phyloP scores from a whole-genome alignment of 2,113 vertebrate species.

The Peromyscus maniculatus region DNA sequence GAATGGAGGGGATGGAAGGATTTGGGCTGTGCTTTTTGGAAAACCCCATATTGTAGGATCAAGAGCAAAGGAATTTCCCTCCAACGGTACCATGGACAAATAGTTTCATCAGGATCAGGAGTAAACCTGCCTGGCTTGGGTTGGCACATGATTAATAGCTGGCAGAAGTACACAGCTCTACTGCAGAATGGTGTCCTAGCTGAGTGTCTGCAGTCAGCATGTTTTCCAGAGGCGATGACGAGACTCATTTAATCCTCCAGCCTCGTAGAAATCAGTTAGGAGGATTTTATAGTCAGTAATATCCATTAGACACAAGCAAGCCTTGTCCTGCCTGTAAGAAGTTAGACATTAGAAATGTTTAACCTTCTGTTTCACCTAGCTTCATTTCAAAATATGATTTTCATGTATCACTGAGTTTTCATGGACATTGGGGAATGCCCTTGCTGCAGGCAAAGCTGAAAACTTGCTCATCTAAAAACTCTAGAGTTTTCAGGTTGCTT shows the following conservation, averaged over 20 bases:
- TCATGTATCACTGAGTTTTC: neutral
- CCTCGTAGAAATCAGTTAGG: neutral
- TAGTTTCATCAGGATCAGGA: neutral
- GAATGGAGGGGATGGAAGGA: neutral
- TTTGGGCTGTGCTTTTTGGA: neutral
- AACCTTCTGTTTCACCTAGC: neutral
- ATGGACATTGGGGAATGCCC: neutral
- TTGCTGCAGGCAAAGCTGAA: slow-evolving; percentile 41
- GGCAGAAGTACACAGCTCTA: neutral
- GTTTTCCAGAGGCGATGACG: neutral
- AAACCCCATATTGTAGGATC: slow-evolving; percentile 9
- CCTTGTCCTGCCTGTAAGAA: neutral
- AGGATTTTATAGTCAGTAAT: neutral
- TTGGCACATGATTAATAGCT: neutral
- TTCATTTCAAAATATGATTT: slow-evolving; percentile 48
- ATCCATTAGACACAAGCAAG: neutral
- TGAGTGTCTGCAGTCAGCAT: neutral
- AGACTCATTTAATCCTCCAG: neutral
- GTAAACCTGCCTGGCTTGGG: neutral
- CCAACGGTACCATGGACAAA: neutral
- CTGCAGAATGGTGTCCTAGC: neutral
- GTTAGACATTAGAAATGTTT: neutral
- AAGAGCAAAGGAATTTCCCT: neutral
- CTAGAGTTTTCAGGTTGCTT: slow-evolving; percentile 28
- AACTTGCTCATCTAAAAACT: slow-evolving; percentile 41